phyloP scores from a whole-genome alignment of 2,797 vertebrate species.

The Falco rusticolus region DNA sequence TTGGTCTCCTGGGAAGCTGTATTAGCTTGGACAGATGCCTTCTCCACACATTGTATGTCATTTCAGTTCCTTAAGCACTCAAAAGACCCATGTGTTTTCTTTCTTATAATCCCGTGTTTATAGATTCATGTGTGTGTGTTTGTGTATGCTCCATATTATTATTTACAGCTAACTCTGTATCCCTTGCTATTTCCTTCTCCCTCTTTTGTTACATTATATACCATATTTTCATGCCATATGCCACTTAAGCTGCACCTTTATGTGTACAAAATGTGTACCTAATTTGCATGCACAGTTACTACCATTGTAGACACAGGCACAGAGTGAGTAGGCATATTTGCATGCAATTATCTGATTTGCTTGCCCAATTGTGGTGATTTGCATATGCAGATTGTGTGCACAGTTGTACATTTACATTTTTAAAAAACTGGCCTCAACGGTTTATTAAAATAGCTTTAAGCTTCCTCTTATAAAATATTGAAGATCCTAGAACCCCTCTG shows the following conservation, averaged over 20 bases:
- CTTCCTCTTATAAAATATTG: slow-evolving; percentile 59
- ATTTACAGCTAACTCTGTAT: slow-evolving; percentile 63
- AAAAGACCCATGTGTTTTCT: slow-evolving; percentile 27
- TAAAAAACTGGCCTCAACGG: slow-evolving; percentile 50
- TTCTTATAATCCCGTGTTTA: slow-evolving; percentile 25
- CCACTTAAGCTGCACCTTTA: slow-evolving; percentile 66
- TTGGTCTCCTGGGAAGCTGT: background rate
- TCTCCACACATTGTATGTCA: background rate
- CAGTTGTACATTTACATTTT: slow-evolving; percentile 69
- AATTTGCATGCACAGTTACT: slow-evolving; percentile 72
- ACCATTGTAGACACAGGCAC: slow-evolving; percentile 65
- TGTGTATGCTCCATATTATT: slow-evolving; percentile 58
- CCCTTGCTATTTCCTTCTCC: slow-evolving; percentile 48
- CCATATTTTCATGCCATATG: slow-evolving; percentile 70
- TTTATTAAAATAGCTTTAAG: slow-evolving; percentile 65
- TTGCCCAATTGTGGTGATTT: slow-evolving; percentile 62
- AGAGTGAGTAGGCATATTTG: slow-evolving; percentile 68
- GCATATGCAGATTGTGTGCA: slow-evolving; percentile 66
- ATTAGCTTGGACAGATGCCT: background rate
- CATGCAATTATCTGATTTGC: slow-evolving; percentile 73
- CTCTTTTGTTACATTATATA: slow-evolving; percentile 55
- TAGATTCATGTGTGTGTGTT: slow-evolving; percentile 26
- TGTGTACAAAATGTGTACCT: slow-evolving; percentile 68
- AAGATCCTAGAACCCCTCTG: slow-evolving; percentile 50
- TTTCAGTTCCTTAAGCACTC: background rate